Conservation (phyloP, 2,888 invertebrate species). For the Mayetiola destructor region DNA sequence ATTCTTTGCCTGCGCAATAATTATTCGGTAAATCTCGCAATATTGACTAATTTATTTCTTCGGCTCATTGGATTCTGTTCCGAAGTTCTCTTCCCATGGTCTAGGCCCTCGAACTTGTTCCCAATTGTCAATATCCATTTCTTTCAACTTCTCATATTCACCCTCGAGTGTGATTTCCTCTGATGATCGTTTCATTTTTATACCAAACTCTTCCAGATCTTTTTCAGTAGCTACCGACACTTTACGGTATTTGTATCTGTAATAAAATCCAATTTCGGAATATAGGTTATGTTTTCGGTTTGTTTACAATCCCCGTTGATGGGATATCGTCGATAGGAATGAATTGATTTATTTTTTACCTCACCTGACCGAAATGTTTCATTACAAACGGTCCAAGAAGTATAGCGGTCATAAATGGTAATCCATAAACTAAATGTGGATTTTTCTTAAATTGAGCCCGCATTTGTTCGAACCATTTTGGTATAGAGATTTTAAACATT, state of each 20-base stretch:
- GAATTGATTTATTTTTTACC: conserved; percentile 36
- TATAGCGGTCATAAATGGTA: conserved; percentile 58
- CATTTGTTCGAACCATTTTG: background rate
- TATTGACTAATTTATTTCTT: too few species aligned
- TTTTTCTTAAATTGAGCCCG: background rate
- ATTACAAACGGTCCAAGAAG: conserved; percentile 66
- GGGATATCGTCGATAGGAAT: conserved; percentile 16
- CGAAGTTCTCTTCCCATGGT: conserved; percentile 53
- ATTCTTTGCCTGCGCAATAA: too few species aligned
- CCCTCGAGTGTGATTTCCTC: conserved; percentile 57
- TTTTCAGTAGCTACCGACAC: conserved; percentile 44
- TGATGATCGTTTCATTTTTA: conserved; percentile 44
- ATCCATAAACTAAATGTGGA: conserved; percentile 36
- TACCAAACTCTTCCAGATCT: conserved; percentile 50
- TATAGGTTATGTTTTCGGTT: background rate
- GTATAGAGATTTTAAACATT: too few species aligned
- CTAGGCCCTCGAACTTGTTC: conserved; percentile 70
- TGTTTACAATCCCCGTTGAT: conserved; percentile 15
- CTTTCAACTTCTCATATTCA: conserved; percentile 57
- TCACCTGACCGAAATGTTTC: conserved; percentile 55
- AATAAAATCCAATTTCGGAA: too few species aligned
- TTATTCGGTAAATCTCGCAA: too few species aligned
- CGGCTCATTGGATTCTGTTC: too few species aligned
- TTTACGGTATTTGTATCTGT: conserved; percentile 39
- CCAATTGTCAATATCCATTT: conserved; percentile 68